Base-by-base conservation (phyloP, 2,797 vertebrate genomes). In the Eurystomus glaucurus region DNA sequence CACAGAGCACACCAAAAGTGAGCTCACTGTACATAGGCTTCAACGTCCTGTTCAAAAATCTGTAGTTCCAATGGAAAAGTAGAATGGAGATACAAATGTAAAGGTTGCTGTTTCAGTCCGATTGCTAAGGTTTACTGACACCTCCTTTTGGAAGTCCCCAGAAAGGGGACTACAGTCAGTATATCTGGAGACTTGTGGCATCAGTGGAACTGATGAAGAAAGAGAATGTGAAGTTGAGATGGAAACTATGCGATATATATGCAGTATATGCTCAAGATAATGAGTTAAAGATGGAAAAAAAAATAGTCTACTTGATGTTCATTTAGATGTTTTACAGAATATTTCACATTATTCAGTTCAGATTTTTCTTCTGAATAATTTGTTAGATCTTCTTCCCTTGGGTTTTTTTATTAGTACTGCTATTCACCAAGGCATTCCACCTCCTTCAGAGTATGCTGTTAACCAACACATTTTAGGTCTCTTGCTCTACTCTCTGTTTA, bases 281-380 rank as follows among this genome's bases (percentile, higher is more conserved):
- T 45, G 14, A 91, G n/a, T 55, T 91, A 80, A 95, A 92, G 51
- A 55, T 61, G 66, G 46, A 26, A 52, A 65, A 45, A 60, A 45
- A 26, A 8, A 28, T 33, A 31, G 12, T 41, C 9, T 46, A 45
- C 41, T 57, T 68, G 60, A 80, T 83, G 64, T 74, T 95, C 12
- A 57, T 87, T 87, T 77, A 51, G 28, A 57, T 39, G 29, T 18
- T 70, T 93, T 87, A 77, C 22, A 92, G 71, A 85, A 57, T 62
- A 80, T 62, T 79, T 91, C 52, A 55, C 23, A 66, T 70, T 55
- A 70, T 89, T 92, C 72, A 77, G 35, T 89, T 95, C 48, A 92
- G n/a, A 52, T 46, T 87, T 86, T 91, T 88, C 31, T 57, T 72
- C 26, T 26, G 31, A 85, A 57, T 83, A 80, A 37, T 83, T 92